These are phyloP conservation scores for Dendronephthya gigantea DNA, from an alignment of 64 coral and sea anemone species.

Conservation along the genomic window DNA sequence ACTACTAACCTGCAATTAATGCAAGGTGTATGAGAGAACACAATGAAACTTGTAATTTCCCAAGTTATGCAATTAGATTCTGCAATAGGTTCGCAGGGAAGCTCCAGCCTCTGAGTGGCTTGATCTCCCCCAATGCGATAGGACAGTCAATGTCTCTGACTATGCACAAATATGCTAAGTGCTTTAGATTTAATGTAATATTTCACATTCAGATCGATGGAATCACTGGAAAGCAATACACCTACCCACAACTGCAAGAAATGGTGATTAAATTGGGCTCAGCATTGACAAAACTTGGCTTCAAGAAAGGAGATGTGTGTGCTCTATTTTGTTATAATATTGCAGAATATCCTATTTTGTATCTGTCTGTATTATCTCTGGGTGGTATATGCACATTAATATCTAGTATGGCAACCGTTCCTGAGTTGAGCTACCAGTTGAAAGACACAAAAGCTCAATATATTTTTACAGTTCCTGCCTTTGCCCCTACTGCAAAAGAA, in stretches of 20 bases:
- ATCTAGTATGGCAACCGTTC: slow-evolving; percentile 35
- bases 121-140: too few relatives aligned
- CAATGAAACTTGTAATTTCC: too few relatives aligned
- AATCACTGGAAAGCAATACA: slow-evolving; percentile 27
- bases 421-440: slow-evolving; percentile 42
- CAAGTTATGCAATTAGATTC: too few relatives aligned
- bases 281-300: slow-evolving; percentile 41
- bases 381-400: slow-evolving; percentile 50
- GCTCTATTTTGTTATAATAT: slow-evolving; percentile 48
- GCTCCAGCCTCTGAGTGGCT: too few relatives aligned
- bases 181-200: not conserved
- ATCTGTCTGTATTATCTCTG: slow-evolving; percentile 39
- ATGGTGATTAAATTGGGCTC: slow-evolving; percentile 41
- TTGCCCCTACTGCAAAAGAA: slow-evolving; percentile 24
- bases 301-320: slow-evolving; percentile 52
- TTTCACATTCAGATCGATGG: slow-evolving; percentile 29
- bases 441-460: slow-evolving; percentile 48
- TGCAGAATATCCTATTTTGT: slow-evolving; percentile 48
- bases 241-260: slow-evolving; percentile 29
- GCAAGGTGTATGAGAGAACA: too few relatives aligned
- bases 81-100: too few relatives aligned
- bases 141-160: too few relatives aligned
- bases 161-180: too few relatives aligned
- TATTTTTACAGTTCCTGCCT: slow-evolving; percentile 20
- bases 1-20: too few relatives aligned